Evolutionary conservation across 2,888 invertebrate genomes (phyloP), one percentile per base, ranked within the genome.

Genomic region (Glaucopsyche alexis): DNA sequence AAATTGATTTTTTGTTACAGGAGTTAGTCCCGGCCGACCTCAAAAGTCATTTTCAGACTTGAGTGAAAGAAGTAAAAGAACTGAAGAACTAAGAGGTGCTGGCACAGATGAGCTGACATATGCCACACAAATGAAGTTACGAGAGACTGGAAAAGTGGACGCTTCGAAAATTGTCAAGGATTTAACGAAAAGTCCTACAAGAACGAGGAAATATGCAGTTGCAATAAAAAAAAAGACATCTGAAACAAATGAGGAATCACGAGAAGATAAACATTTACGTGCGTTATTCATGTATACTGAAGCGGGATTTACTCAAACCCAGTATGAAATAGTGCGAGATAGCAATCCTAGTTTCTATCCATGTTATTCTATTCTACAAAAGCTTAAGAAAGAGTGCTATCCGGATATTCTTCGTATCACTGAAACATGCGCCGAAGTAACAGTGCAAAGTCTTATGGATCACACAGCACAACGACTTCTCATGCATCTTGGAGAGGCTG

Each of bases 151-250:
- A 16, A 74, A 76, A 65, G 71, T 73, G 0, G 75, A 77, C 60
- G 78, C 76, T 52, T 76, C 77, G 71, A 74, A 77, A 73, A 67
- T 75, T 8, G 67, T 77, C 50, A 77, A 76, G 52, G 69, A 73
- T 42, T n/a, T 73, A 29, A 67, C 49, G 11, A 71, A 66, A 45
- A 60, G 71, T 29, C 71, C 75, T 8, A n/a, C 7, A 69, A 65
- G 64, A 64, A 73, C 60, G 6, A 64, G 64, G 71, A 70, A 76
- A 75, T 75, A 76, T 74, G 73, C 55, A 71, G 60, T 13, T 70
- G 75, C 76, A 13, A 49, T 75, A 19, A 75, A 75, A 71, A 67
- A 77, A 74, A 55, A 19, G 52, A 55, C 16, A 19, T 55, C 19
- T 55, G 16, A 55, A 55, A 19, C 8, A 19, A 55, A 52, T 52